Percentiles rank a stretch among this genome's conserved stretches.
Evolutionary conservation across 2,888 invertebrate species (phyloP).

Genomic region (Urechis unicinctus): DNA sequence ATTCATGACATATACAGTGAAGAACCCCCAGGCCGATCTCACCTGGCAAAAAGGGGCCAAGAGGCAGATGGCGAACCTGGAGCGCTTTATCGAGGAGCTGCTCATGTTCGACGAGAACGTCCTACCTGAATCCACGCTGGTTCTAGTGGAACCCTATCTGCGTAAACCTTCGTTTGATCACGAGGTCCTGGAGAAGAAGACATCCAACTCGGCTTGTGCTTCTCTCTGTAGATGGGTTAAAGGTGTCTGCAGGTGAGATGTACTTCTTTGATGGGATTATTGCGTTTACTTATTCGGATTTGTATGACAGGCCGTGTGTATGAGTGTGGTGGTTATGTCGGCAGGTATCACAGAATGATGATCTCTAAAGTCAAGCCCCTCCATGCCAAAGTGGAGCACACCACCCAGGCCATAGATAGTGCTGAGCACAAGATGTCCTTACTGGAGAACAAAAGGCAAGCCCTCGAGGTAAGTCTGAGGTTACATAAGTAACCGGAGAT

Average conservation of each 20-base stretch:
- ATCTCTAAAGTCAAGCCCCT: conserved; percentile 48
- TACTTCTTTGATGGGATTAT: not conserved
- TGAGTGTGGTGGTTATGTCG: too few relatives aligned
- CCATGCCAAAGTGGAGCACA: conserved; percentile 48
- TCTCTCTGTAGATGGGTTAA: conserved; percentile 48
- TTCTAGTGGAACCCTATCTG: conserved; percentile 45
- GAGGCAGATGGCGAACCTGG: conserved; percentile 50
- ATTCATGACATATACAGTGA: conserved; percentile 40
- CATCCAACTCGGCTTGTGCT: conserved; percentile 40
- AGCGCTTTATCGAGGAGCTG: conserved; percentile 49
- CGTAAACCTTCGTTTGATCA: conserved; percentile 47
- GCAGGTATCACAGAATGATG: conserved; percentile 49
- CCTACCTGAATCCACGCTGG: conserved; percentile 44
- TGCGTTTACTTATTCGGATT: too few relatives aligned
- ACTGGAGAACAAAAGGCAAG: conserved; percentile 45
- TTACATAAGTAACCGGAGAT: too few relatives aligned
- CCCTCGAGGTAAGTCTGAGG: conserved; percentile 12
- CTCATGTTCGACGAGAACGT: conserved; percentile 47
- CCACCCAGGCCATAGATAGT: conserved; percentile 43
- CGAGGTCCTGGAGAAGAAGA: conserved; percentile 36
- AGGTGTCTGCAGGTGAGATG: conserved; percentile 40
- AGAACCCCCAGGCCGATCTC: conserved; percentile 47
- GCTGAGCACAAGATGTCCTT: conserved; percentile 48
- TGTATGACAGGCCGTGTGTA: not conserved
- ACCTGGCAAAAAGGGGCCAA: conserved; percentile 52